These are phyloP conservation scores for Eubasilissa splendida DNA, from an alignment of 2,888 invertebrate genomes.

Conservation along the genomic window DNA sequence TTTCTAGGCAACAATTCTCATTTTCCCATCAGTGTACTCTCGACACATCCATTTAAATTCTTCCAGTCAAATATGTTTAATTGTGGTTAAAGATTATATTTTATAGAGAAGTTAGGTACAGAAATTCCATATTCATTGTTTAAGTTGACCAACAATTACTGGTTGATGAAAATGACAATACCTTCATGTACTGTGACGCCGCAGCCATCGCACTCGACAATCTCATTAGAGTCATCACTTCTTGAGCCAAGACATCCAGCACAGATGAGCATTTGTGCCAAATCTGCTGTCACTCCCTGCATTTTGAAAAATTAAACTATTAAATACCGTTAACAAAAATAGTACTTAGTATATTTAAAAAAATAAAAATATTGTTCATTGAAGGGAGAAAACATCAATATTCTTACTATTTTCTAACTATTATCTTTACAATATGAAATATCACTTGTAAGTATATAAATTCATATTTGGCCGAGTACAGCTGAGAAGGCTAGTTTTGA, in stretches of 20 bases:
- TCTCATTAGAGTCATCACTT: slow-evolving; percentile 95
- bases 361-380: too few relatives aligned
- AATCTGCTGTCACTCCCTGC: slow-evolving; percentile 63
- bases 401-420: too few relatives aligned
- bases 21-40: too few relatives aligned
- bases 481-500: too few relatives aligned
- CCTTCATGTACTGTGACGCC: slow-evolving; percentile 97
- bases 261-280: slow-evolving; percentile 86
- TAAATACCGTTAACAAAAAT: too few relatives aligned
- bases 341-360: too few relatives aligned
- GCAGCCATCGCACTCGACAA: slow-evolving; percentile 97
- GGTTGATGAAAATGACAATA: slow-evolving; percentile 61
- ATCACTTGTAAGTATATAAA: too few relatives aligned
- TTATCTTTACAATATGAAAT: too few relatives aligned
- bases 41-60: too few relatives aligned
- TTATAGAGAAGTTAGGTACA: not conserved
- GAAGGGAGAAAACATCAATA: too few relatives aligned
- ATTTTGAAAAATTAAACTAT: not conserved
- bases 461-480: too few relatives aligned
- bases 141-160: not conserved
- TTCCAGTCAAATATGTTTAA: not conserved
- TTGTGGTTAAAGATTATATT: not conserved
- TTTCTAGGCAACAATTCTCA: too few relatives aligned
- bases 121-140: not conserved
- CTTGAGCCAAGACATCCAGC: slow-evolving; percentile 94